Conservation (phyloP, 2,113 vertebrate species). For the Pelecanus crispus region DNA sequence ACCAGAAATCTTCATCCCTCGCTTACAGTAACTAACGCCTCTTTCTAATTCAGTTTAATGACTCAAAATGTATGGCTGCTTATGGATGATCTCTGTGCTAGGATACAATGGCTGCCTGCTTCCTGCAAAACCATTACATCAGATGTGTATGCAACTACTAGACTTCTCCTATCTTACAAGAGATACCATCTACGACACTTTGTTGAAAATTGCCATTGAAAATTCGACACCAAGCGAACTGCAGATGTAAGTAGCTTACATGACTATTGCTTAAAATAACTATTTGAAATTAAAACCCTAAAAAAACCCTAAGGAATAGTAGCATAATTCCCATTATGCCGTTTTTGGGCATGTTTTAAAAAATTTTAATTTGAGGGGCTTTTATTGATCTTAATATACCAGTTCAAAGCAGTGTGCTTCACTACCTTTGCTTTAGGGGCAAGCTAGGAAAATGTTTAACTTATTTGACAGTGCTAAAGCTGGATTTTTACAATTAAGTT, state of each 20-base stretch:
- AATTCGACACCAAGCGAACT: conserved; percentile 73
- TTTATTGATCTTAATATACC: not conserved
- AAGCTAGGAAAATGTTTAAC: not conserved
- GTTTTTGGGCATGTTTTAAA: not conserved
- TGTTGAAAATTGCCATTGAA: conserved; percentile 75
- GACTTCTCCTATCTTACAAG: conserved; percentile 83
- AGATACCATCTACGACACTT: conserved; percentile 76
- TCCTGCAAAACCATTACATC: conserved; percentile 68
- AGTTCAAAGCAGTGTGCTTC: not conserved
- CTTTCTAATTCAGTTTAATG: not conserved
- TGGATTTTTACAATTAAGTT: too few relatives aligned
- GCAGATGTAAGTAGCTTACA: conserved; percentile 77
- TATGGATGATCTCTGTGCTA: conserved; percentile 5
- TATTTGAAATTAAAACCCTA: not conserved
- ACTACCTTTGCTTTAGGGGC: not conserved
- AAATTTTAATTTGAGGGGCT: rapidly evolving
- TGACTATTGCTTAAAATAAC: not conserved
- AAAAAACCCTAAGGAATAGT: not conserved
- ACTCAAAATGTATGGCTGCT: not conserved
- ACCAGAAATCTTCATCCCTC: not conserved
- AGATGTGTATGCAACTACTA: conserved; percentile 77
- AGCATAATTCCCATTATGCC: not conserved
- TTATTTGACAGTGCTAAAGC: too few relatives aligned
- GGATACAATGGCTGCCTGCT: conserved; percentile 84
- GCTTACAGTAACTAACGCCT: not conserved